phyloP scores from a whole-genome alignment of 2,113 vertebrate genomes.

The Burhinus oedicnemus region DNA sequence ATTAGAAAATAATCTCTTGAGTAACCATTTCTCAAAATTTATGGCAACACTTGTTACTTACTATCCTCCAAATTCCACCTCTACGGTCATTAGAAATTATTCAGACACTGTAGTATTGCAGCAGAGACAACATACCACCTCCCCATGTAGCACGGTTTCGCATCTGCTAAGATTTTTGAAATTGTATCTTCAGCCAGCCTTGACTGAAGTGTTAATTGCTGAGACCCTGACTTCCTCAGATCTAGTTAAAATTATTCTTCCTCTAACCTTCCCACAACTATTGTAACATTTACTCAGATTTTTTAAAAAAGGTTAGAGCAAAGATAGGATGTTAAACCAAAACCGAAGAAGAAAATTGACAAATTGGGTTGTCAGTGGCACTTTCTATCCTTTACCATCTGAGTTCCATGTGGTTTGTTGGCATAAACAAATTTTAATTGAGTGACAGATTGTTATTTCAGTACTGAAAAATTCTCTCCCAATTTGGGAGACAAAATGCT shows the following conservation, averaged over 20 bases:
- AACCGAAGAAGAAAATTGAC: not conserved
- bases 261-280: not conserved
- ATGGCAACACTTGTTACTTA: not conserved
- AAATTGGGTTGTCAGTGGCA: not conserved
- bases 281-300: not conserved
- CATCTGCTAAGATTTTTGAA: not conserved
- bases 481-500: slow-evolving; percentile 29
- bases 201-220: not conserved
- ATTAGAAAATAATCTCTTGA: slow-evolving; percentile 18
- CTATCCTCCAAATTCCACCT: not conserved
- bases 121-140: not conserved
- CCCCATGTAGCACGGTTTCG: not conserved
- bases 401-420: slow-evolving; percentile 3
- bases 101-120: not conserved
- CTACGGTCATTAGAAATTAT: not conserved
- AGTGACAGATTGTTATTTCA: slow-evolving; percentile 58
- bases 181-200: not conserved
- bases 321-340: not conserved
- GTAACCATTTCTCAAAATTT: not conserved
- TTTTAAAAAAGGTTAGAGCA: not conserved
- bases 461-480: slow-evolving; percentile 24
- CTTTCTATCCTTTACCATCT: not conserved
- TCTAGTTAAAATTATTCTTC: not conserved
- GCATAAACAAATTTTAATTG: slow-evolving; percentile 44
- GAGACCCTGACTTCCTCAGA: not conserved